phyloP scores from a whole-genome alignment of 2,888 invertebrate species.

The Listrodromus nycthemerus region DNA sequence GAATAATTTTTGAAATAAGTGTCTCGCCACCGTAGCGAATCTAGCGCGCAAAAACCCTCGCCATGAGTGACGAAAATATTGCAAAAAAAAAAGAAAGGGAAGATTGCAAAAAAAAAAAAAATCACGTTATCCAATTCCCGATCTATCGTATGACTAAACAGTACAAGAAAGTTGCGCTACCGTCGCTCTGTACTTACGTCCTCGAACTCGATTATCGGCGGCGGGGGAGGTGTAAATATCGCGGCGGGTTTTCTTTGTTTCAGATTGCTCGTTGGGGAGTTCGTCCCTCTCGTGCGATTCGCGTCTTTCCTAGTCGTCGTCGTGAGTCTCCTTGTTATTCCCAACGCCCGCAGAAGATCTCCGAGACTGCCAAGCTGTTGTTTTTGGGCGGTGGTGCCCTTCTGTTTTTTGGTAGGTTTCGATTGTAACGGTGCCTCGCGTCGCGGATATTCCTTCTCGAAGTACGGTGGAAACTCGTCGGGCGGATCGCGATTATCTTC shows the following conservation, averaged over 20 bases:
- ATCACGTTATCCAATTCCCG: too few relatives aligned
- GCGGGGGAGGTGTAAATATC: constrained; percentile 42
- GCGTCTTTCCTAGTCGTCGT: constrained; percentile 59
- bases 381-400: constrained; percentile 48
- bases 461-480: constrained; percentile 78
- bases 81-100: too few relatives aligned
- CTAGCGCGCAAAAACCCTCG: too few relatives aligned
- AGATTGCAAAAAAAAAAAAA: too few relatives aligned
- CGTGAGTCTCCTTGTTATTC: constrained; percentile 58
- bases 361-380: constrained; percentile 66
- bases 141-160: too few relatives aligned
- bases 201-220: constrained; percentile 59
- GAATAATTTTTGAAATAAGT: too few relatives aligned
- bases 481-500: constrained; percentile 71
- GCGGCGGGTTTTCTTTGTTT: constrained; percentile 56
- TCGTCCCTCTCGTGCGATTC: not conserved
- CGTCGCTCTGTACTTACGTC: constrained; percentile 58
- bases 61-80: too few relatives aligned
- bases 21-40: too few relatives aligned
- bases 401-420: not conserved
- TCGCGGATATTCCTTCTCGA: constrained; percentile 66
- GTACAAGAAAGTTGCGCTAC: not conserved
- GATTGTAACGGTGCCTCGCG: constrained; percentile 9
- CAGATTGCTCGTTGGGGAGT: constrained; percentile 16
- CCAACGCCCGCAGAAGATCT: constrained; percentile 72